Base-by-base conservation (phyloP, 2,888 invertebrate genomes). In the Pterostichus madidus region DNA sequence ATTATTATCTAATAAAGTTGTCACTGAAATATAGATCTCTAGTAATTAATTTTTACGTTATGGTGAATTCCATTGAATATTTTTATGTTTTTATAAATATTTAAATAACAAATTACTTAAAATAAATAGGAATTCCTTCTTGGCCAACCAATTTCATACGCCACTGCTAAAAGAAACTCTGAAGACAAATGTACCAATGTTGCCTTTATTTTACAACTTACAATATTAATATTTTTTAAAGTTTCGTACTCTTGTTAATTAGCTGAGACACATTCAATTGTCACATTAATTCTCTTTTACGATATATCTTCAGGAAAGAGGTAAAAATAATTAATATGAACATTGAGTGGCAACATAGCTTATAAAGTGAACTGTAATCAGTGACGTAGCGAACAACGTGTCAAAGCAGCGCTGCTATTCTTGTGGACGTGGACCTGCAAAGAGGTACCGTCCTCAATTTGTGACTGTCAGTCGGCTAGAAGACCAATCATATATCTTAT, bases 301-400 rank as follows among this genome's bases (percentile, higher is more conserved):
- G 13, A 5, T n/a, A 15, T 53, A 3, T 6, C 39, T 39, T 39
- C 6, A 39, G 3, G 8, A 39, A 53, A 5, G 2, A 6, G 6
- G 11, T 11, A 53, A 53, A 53, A 24, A 10, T 59, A 59, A 7
- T 17, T 31, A 59, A 59, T 17, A 59, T 31, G 17, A 59, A 11
- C 1, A 17, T 17, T 71, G 24, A 39, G 39, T 44, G 68, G 68
- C 68, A 71, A 71, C 68, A 17, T 46, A 10, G 68, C 68, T 11
- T 7, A 10, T 10, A 11, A 64, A 71, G 44, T 71, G 68, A 15
- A 17, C 15, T 10, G 44, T 68, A 39, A 17, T 7, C 68, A 11
- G 49, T 81, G 81, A 81, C 81, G 81, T 81, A 61, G 39, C 39
- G 75, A 61, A 56, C 81, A 81, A 81, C 81, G 81, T 81, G 81